Conservation (phyloP, 2,113 vertebrate species). For the Trematocara marginatum region DNA sequence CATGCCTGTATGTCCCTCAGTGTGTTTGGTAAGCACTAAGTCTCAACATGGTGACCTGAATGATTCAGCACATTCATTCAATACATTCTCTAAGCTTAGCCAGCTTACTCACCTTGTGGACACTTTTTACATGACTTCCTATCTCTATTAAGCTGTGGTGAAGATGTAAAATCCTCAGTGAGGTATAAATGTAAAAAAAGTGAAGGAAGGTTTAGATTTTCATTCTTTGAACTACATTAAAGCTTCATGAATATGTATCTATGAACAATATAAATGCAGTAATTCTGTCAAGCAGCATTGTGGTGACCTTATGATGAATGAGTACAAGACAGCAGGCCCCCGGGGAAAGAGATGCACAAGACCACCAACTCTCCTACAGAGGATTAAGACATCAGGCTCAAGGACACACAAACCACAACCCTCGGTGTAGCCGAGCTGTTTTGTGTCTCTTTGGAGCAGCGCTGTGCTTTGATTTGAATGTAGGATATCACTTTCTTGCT, state of each 20-base stretch:
- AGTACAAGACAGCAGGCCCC: background rate
- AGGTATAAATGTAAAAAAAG: background rate
- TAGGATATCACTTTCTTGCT: rapidly evolving
- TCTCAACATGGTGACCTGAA: background rate
- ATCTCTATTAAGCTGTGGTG: rapidly evolving
- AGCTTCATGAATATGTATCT: rapidly evolving
- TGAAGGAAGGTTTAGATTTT: background rate
- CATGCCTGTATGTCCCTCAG: background rate
- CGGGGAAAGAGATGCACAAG: background rate
- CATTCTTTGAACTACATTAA: background rate
- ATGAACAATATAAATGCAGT: background rate
- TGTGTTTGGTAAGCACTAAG: conserved; percentile 12
- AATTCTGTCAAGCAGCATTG: rapidly evolving
- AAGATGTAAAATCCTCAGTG: rapidly evolving
- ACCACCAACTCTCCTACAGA: background rate
- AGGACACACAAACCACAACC: background rate
- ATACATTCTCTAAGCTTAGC: background rate
- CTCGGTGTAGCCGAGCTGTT: rapidly evolving
- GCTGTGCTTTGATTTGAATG: background rate
- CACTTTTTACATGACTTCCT: rapidly evolving
- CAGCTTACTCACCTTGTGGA: background rate
- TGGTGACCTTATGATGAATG: background rate
- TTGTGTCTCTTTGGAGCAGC: rapidly evolving
- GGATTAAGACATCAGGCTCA: background rate
- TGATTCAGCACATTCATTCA: background rate